Percentiles rank a stretch among this genome's conserved stretches.
Evolutionary conservation across 2,113 vertebrate species (phyloP).

Genomic region (Periophthalmus modestus): DNA sequence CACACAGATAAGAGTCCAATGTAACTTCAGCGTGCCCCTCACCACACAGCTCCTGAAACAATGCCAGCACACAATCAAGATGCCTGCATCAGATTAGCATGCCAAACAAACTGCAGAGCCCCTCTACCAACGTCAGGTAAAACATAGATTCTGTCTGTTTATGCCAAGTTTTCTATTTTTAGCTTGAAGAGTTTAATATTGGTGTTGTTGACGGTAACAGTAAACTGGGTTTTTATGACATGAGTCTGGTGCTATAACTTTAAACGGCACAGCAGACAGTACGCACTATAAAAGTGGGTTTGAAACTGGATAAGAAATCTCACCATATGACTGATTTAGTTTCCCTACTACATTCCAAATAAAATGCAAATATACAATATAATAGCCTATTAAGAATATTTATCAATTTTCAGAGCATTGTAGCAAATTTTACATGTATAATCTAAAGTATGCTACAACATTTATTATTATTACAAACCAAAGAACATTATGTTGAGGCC

Average conservation of each 20-base stretch:
- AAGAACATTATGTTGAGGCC: slow-evolving; percentile 25
- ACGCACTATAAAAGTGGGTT: slow-evolving; percentile 2
- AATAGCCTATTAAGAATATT: neutral
- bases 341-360: neutral
- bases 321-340: neutral
- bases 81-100: slow-evolving; percentile 61
- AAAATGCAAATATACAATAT: neutral
- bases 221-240: slow-evolving; percentile 22
- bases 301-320: slow-evolving; percentile 13
- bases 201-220: slow-evolving; percentile 29
- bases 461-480: neutral
- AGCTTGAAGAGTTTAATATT: slow-evolving; percentile 26
- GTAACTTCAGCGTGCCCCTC: slow-evolving; percentile 45
- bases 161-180: slow-evolving; percentile 12
- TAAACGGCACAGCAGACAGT: neutral
- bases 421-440: too few relatives aligned
- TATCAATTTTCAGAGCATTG: too few relatives aligned
- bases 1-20: slow-evolving; percentile 57
- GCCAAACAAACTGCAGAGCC: slow-evolving; percentile 63
- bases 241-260: slow-evolving; percentile 9
- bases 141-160: neutral
- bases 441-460: too few relatives aligned
- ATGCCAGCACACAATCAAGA: slow-evolving; percentile 74
- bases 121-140: neutral
- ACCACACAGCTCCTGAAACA: slow-evolving; percentile 55